Conservation (phyloP, 2,113 vertebrate genomes). For the Circaetus cinerascens region DNA sequence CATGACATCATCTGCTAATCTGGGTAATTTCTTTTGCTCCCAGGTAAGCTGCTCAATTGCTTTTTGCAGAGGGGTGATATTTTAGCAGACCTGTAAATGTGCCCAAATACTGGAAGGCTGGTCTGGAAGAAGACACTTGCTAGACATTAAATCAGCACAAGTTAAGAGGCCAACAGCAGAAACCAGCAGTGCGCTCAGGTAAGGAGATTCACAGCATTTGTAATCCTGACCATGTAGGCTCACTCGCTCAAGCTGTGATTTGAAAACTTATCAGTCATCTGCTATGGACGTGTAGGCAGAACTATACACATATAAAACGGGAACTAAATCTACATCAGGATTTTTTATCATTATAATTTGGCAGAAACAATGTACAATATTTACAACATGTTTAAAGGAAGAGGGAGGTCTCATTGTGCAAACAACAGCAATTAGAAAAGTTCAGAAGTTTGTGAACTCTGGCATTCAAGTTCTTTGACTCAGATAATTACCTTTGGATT, state of each 20-base stretch:
- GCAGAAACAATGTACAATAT: background rate
- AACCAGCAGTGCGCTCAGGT: background rate
- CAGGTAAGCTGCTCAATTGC: background rate
- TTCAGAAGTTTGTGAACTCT: conserved; percentile 51
- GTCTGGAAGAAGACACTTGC: background rate
- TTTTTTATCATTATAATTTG: background rate
- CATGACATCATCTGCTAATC: background rate
- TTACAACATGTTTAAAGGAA: background rate
- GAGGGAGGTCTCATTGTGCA: background rate
- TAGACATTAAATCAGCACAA: background rate
- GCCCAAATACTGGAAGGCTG: background rate
- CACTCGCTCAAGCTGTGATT: background rate
- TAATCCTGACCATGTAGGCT: background rate
- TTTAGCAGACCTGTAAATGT: background rate
- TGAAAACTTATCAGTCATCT: background rate
- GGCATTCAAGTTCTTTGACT: conserved; percentile 47
- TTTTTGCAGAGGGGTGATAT: background rate
- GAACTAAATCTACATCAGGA: background rate
- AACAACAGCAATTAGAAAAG: background rate
- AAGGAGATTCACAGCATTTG: background rate
- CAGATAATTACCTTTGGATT: conserved; percentile 66
- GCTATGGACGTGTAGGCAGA: background rate
- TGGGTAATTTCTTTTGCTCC: background rate
- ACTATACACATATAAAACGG: background rate
- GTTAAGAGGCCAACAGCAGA: background rate